Evolutionary conservation across 2,797 vertebrate species (phyloP).

Genomic region (Mormyrus proboscirostris): DNA sequence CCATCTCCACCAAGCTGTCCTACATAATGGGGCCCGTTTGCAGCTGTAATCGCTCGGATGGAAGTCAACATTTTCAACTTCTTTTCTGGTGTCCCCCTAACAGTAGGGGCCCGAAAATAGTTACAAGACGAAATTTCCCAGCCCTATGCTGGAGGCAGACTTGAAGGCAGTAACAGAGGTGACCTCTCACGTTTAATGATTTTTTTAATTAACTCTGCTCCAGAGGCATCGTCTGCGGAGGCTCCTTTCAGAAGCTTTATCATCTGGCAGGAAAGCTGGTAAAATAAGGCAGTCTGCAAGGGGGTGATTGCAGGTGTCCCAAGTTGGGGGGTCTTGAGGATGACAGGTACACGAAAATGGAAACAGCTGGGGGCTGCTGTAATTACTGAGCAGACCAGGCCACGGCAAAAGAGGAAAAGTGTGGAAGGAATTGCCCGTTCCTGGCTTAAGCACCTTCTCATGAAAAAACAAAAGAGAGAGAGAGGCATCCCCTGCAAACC

Average conservation of each 20-base stretch:
- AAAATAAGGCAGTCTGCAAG: neutral
- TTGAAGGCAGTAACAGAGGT: neutral
- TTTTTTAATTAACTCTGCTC: constrained; percentile 2
- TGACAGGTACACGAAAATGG: neutral
- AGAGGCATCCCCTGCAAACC: neutral
- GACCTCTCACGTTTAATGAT: neutral
- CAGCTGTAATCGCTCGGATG: neutral
- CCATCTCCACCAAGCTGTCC: neutral
- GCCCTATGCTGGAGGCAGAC: neutral
- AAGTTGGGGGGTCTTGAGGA: neutral
- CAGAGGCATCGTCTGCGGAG: neutral
- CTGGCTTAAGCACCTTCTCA: neutral
- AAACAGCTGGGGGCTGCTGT: neutral
- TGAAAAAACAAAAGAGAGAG: neutral
- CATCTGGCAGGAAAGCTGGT: neutral
- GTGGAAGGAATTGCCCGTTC: neutral
- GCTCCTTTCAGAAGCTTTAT: neutral
- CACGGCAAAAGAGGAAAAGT: neutral
- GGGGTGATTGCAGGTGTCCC: neutral
- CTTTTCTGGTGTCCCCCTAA: neutral
- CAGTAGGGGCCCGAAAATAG: neutral
- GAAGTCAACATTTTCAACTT: neutral
- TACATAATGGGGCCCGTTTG: neutral
- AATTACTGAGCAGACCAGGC: neutral
- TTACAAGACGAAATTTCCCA: neutral